phyloP scores from a whole-genome alignment of 2,797 vertebrate species.

The Buphagus erythrorhynchus region DNA sequence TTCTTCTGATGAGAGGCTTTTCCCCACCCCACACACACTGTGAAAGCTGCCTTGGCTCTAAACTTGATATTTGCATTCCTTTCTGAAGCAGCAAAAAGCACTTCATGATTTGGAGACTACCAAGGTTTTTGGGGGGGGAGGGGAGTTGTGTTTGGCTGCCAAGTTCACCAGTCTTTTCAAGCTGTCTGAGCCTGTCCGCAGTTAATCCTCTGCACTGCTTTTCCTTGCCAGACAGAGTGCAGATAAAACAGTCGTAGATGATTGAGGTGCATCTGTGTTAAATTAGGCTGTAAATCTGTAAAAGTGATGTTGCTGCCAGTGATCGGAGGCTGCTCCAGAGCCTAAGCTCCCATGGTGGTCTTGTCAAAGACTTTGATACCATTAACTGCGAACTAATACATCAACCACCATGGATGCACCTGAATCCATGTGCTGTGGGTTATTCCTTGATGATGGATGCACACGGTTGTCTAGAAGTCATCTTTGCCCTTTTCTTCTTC shows the following conservation, averaged over 20 bases:
- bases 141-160: background rate
- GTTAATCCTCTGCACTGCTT: background rate
- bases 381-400: background rate
- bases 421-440: background rate
- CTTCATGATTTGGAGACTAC: background rate
- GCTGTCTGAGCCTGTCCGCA: background rate
- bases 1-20: background rate
- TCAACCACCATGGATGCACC: background rate
- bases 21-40: fast-evolving
- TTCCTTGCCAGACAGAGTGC: background rate
- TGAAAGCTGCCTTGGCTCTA: background rate
- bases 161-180: background rate
- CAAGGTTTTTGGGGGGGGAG: background rate
- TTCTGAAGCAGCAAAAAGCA: background rate
- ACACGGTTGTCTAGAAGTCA: background rate
- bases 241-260: background rate
- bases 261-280: background rate
- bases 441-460: background rate
- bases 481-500: background rate
- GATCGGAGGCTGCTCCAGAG: background rate
- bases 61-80: background rate
- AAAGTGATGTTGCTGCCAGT: background rate
- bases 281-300: background rate
- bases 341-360: background rate
- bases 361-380: fast-evolving